A percentile compares a stretch with the other conserved stretches of the same genome.
phyloP scores from a whole-genome alignment of 35 echinoderm and acorn worm species.

The Stichopus chloronotus region DNA sequence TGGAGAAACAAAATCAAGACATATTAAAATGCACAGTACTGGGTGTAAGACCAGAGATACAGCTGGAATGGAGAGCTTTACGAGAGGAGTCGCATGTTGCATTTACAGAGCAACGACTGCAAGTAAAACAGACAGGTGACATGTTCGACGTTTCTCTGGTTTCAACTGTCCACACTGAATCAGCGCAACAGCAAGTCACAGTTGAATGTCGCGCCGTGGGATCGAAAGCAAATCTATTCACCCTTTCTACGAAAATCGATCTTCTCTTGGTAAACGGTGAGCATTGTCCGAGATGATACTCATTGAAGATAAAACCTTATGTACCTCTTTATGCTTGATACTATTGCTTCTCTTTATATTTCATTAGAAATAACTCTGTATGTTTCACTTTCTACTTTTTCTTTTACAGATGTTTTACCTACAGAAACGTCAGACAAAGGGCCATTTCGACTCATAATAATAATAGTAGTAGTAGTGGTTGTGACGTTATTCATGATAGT shows the following conservation, averaged over 20 bases:
- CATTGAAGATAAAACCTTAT: too few relatives aligned
- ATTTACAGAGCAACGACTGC: not conserved
- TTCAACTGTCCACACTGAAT: not conserved
- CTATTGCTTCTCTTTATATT: too few relatives aligned
- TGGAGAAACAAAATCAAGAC: not conserved
- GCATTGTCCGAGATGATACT: not conserved
- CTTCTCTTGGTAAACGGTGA: not conserved
- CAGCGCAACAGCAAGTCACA: not conserved
- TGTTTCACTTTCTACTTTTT: too few relatives aligned
- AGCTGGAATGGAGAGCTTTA: not conserved
- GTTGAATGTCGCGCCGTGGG: not conserved
- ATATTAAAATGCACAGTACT: not conserved
- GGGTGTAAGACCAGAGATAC: not conserved
- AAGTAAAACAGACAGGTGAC: not conserved
- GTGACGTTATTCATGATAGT: too few relatives aligned
- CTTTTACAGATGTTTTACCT: too few relatives aligned
- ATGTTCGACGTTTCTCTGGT: not conserved
- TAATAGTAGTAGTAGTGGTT: too few relatives aligned
- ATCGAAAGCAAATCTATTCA: not conserved
- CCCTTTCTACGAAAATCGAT: not conserved
- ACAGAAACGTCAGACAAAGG: too few relatives aligned
- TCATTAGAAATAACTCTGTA: too few relatives aligned
- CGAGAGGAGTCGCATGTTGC: not conserved
- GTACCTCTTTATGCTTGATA: too few relatives aligned
- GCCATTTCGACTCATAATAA: too few relatives aligned